phyloP scores from a whole-genome alignment of 2,113 vertebrate genomes.

The Leucoraja erinaceus region DNA sequence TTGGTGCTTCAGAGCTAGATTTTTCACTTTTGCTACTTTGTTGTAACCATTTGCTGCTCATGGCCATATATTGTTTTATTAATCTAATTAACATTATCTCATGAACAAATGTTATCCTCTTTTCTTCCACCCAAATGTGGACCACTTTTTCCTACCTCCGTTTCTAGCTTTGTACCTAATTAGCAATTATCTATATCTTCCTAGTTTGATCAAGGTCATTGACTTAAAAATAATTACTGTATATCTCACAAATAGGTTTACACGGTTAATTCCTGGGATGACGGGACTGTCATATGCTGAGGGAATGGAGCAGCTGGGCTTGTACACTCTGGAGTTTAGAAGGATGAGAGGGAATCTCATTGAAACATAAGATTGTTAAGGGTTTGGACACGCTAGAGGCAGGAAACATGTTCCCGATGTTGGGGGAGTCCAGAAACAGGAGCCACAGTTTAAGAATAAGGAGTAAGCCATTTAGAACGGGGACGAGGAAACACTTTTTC shows the following conservation, averaged over 20 bases:
- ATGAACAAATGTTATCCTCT: not conserved
- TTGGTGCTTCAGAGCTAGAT: not conserved
- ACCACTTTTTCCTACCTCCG: not conserved
- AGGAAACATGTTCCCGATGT: too few species aligned
- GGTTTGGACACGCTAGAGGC: too few species aligned
- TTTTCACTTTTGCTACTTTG: not conserved
- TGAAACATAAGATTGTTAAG: too few species aligned
- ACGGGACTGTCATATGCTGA: too few species aligned
- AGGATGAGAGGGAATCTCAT: too few species aligned
- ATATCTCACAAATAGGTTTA: not conserved
- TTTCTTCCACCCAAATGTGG: not conserved
- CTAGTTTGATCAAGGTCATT: not conserved
- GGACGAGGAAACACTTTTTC: too few species aligned
- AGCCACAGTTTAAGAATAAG: too few species aligned
- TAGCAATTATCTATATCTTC: not conserved
- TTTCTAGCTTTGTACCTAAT: not conserved
- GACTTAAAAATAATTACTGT: not conserved
- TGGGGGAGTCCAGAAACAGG: too few species aligned
- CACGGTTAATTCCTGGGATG: too few species aligned
- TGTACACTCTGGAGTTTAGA: too few species aligned
- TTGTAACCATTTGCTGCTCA: not conserved
- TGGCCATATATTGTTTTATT: not conserved
- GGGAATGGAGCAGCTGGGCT: too few species aligned
- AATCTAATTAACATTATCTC: not conserved
- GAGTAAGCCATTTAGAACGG: too few species aligned